A percentile compares a stretch with the other conserved stretches of the same genome.
phyloP scores from a whole-genome alignment of 2,797 vertebrate genomes.

The Pseudochirops corinnae region DNA sequence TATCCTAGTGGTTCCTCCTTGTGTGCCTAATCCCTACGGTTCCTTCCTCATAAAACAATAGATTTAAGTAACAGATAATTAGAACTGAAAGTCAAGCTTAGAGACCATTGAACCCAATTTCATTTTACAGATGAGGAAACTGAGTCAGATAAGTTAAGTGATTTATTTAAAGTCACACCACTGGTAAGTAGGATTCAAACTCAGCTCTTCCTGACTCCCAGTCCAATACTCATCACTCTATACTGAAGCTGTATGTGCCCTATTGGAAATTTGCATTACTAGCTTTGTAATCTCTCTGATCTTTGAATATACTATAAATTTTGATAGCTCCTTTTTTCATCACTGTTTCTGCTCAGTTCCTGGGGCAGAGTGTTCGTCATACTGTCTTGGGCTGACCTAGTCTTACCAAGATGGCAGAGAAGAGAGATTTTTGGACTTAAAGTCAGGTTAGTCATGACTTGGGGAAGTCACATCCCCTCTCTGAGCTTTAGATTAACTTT shows the following conservation, averaged over 20 bases:
- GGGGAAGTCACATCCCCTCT: neutral
- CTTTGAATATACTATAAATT: neutral
- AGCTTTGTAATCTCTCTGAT: neutral
- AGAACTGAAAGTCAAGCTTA: neutral
- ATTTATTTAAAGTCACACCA: neutral
- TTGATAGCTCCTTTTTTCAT: neutral
- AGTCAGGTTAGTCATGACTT: neutral
- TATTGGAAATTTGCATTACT: neutral
- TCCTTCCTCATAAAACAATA: neutral
- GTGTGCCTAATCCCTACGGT: neutral
- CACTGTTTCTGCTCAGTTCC: neutral
- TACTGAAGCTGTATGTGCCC: neutral
- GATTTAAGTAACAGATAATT: neutral
- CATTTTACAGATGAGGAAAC: neutral
- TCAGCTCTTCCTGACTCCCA: neutral
- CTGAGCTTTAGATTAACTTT: neutral
- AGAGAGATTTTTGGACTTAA: neutral
- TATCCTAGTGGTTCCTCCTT: neutral
- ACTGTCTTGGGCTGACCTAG: neutral
- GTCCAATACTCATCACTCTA: neutral
- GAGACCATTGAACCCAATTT: neutral
- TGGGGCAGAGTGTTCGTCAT: neutral
- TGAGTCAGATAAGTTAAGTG: neutral
- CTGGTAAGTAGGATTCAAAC: neutral
- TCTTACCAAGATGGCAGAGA: neutral